Conservation (phyloP, 2,113 vertebrate species). For the Microtus pennsylvanicus region DNA sequence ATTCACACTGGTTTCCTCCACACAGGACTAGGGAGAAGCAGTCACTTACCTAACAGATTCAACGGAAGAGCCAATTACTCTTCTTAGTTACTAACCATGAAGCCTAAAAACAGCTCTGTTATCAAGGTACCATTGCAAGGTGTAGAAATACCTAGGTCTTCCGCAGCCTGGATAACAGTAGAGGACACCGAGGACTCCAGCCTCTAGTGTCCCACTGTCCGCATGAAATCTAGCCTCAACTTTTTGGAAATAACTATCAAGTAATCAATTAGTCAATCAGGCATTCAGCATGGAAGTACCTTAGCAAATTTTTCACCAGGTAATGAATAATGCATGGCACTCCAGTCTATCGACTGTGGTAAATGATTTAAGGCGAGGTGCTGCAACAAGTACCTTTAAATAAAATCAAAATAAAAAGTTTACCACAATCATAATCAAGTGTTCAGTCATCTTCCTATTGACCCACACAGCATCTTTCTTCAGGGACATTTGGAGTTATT, state of each 20-base stretch:
- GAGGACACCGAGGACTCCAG: not conserved
- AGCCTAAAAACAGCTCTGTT: slow-evolving; percentile 47
- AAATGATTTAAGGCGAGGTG: slow-evolving; percentile 81
- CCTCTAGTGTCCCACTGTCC: slow-evolving; percentile 24
- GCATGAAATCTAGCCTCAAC: not conserved
- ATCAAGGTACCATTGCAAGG: slow-evolving; percentile 3
- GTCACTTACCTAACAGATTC: not conserved
- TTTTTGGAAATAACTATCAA: slow-evolving; percentile 69
- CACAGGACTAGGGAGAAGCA: not conserved
- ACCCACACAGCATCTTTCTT: slow-evolving; percentile 77
- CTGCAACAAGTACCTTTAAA: slow-evolving; percentile 84
- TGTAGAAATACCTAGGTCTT: not conserved
- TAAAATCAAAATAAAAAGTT: slow-evolving; percentile 83
- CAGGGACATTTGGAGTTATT: slow-evolving; percentile 77
- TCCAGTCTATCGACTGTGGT: slow-evolving; percentile 78
- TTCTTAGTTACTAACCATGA: slow-evolving; percentile 50
- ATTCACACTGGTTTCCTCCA: slow-evolving; percentile 22
- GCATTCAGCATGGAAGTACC: slow-evolving; percentile 62
- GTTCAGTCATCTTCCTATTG: slow-evolving; percentile 80
- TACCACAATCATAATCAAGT: slow-evolving; percentile 81
- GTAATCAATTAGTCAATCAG: slow-evolving; percentile 70
- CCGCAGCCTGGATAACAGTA: not conserved
- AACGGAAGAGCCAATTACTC: slow-evolving; percentile 17
- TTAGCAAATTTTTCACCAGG: slow-evolving; percentile 77
- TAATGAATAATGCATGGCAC: slow-evolving; percentile 73